A percentile compares a stretch with the other conserved stretches of the same genome.
Evolutionary conservation across 2,113 vertebrate genomes (phyloP).

Genomic region (Chloropsis cyanopogon): DNA sequence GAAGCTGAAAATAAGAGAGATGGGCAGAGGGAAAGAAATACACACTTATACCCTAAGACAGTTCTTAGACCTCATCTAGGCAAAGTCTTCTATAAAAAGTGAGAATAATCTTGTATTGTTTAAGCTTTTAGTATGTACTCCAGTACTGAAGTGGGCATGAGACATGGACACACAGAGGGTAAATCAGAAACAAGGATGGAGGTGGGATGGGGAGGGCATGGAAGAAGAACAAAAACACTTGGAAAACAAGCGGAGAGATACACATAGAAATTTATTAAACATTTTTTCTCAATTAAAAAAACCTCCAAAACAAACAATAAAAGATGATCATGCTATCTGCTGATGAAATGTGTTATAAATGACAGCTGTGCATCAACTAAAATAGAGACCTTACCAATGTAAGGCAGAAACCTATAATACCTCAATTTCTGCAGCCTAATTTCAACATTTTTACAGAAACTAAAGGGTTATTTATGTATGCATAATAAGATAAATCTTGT

Average conservation of each 20-base stretch:
- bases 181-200: neutral
- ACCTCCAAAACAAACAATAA: neutral
- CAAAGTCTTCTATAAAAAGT: neutral
- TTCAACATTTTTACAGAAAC: neutral
- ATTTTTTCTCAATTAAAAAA: neutral
- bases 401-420: neutral
- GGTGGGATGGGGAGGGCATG: no score
- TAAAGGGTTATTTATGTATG: neutral
- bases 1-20: conserved; percentile 19
- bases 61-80: neutral
- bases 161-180: neutral
- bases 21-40: neutral
- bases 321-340: neutral
- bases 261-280: neutral
- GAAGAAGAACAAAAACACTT: neutral
- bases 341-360: neutral
- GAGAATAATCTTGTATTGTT: neutral
- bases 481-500: neutral
- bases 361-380: neutral
- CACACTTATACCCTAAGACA: neutral
- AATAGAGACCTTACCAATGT: neutral
- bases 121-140: neutral
- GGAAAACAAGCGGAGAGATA: neutral
- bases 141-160: neutral
- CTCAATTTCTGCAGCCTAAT: neutral